Evolutionary conservation across 2,888 invertebrate genomes (phyloP).

Genomic region (Ceriagrion tenellum): DNA sequence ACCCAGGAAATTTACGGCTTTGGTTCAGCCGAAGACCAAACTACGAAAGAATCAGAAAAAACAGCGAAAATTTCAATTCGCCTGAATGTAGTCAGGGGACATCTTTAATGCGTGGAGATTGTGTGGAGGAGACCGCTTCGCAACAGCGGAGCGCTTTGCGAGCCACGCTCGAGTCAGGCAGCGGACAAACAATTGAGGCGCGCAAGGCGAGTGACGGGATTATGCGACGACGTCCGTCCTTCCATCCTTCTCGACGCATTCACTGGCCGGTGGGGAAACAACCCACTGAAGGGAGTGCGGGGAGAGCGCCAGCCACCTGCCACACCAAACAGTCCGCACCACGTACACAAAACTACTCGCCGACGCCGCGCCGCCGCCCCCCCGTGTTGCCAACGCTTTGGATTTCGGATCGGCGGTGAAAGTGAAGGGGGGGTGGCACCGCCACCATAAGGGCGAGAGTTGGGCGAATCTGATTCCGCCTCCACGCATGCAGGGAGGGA

Average conservation of each 20-base stretch:
- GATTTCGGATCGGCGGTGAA: background rate
- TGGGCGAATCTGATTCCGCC: background rate
- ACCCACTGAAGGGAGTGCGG: background rate
- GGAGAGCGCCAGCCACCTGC: background rate
- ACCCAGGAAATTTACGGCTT: no score
- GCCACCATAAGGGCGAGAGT: background rate
- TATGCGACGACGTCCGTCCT: background rate
- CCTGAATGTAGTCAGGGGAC: background rate
- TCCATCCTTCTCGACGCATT: background rate
- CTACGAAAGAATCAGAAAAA: no score
- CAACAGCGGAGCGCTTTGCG: background rate
- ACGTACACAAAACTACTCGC: background rate
- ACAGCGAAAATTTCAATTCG: no score
- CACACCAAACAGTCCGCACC: background rate
- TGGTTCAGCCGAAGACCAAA: no score
- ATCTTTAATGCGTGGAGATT: background rate
- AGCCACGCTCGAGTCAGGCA: background rate
- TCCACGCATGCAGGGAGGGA: background rate
- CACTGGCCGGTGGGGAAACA: background rate
- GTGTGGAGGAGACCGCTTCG: background rate
- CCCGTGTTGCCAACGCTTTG: background rate
- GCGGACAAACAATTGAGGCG: slow-evolving; percentile 14
- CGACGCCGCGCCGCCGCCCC: background rate
- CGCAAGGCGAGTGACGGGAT: background rate
- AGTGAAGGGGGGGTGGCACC: background rate